These are phyloP conservation scores for Ladona fulva DNA, from an alignment of 1,140 invertebrate species.

Conservation along the genomic window DNA sequence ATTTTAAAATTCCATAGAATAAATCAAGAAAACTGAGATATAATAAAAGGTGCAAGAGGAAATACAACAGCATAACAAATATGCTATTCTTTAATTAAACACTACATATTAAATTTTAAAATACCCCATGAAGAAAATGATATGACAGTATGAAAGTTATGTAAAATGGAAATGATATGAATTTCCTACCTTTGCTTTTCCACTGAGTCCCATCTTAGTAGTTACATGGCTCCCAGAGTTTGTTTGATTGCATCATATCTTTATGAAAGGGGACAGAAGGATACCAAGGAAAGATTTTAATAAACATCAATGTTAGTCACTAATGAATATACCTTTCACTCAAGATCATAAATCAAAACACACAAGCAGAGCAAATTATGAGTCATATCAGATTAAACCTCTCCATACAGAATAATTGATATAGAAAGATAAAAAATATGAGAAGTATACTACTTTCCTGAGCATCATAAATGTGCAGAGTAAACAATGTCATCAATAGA, in stretches of 20 bases:
- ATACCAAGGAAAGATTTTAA: neutral
- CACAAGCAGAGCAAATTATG: neutral
- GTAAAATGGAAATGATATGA: neutral
- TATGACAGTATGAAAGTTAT: neutral
- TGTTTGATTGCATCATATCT: slow-evolving; percentile 10
- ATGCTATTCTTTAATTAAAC: neutral
- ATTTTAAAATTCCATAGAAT: neutral
- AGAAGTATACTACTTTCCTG: neutral
- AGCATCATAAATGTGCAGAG: too few species aligned
- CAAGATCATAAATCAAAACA: neutral
- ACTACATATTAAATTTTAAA: neutral
- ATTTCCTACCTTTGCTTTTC: neutral
- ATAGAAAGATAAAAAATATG: neutral
- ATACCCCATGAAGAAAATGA: neutral
- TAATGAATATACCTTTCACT: neutral
- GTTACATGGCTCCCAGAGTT: neutral
- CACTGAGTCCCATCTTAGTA: neutral
- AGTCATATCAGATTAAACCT: neutral
- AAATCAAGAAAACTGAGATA: neutral
- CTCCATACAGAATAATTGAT: neutral
- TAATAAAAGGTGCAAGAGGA: neutral
- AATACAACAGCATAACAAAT: neutral
- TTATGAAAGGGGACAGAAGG: neutral
- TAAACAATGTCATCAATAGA: too few species aligned
- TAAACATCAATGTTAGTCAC: neutral